Conservation (phyloP, 2,888 invertebrate species). For the Tipula lateralis region DNA sequence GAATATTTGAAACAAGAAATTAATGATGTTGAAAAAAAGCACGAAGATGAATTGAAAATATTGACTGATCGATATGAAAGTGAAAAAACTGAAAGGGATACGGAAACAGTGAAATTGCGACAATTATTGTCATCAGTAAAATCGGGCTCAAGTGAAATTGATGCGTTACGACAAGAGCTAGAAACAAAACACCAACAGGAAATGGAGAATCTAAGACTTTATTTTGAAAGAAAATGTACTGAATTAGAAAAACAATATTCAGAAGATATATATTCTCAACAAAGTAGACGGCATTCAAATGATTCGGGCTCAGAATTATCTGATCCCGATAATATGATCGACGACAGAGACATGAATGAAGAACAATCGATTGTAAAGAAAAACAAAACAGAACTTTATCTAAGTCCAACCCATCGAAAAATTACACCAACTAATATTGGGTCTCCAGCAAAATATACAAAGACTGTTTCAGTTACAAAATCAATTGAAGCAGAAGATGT, state of each 20-base stretch:
- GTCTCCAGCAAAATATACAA: neutral
- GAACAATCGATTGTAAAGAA: slow-evolving; percentile 42
- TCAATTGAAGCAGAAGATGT: neutral
- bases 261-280: slow-evolving; percentile 63
- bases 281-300: slow-evolving; percentile 57
- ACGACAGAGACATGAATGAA: slow-evolving; percentile 38
- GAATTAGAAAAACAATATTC: slow-evolving; percentile 76
- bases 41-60: slow-evolving; percentile 44
- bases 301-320: slow-evolving; percentile 45
- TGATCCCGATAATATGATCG: slow-evolving; percentile 43
- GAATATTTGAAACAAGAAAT: slow-evolving; percentile 55
- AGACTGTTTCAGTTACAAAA: neutral
- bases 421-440: slow-evolving; percentile 42
- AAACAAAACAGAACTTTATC: slow-evolving; percentile 43
- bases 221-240: slow-evolving; percentile 74
- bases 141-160: slow-evolving; percentile 55
- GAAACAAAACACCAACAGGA: slow-evolving; percentile 65
- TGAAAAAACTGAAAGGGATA: slow-evolving; percentile 55
- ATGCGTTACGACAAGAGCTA: slow-evolving; percentile 56
- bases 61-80: slow-evolving; percentile 49
- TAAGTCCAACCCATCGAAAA: slow-evolving; percentile 48
- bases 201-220: slow-evolving; percentile 72
- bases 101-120: slow-evolving; percentile 52
- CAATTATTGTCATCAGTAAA: slow-evolving; percentile 56
- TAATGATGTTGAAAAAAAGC: slow-evolving; percentile 48